Conservation (phyloP, 2,113 vertebrate species). For the Chaenogobius annularis region DNA sequence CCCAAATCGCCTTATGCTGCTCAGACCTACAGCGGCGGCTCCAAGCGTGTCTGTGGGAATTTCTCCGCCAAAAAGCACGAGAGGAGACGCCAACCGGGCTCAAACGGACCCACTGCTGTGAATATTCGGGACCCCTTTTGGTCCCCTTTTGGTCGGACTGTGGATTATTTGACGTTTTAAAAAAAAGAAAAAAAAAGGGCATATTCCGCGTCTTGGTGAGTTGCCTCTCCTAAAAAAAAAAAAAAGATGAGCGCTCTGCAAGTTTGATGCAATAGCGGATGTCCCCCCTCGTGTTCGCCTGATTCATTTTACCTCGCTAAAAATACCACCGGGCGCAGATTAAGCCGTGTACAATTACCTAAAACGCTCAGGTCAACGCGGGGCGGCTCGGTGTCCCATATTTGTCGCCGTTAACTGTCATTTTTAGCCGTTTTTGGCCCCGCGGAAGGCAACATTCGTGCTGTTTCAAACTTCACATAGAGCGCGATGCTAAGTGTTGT, state of each 20-base stretch:
- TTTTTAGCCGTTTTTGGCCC: not conserved
- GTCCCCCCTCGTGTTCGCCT: slow-evolving; percentile 50
- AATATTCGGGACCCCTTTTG: not conserved
- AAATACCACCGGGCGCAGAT: not conserved
- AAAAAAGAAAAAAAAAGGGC: slow-evolving; percentile 3
- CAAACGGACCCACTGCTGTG: not conserved
- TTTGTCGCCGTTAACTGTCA: rapidly evolving
- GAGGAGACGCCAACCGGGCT: not conserved
- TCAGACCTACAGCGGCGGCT: slow-evolving; percentile 47
- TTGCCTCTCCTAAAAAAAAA: slow-evolving; percentile 54
- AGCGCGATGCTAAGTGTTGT: slow-evolving; percentile 12
- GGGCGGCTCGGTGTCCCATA: not conserved
- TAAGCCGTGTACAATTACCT: not conserved
- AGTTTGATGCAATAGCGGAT: slow-evolving; percentile 68
- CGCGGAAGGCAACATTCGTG: not conserved
- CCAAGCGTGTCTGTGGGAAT: slow-evolving; percentile 39
- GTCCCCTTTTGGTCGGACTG: not conserved
- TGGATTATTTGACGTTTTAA: not conserved
- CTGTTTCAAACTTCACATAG: slow-evolving; percentile 33
- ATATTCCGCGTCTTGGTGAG: slow-evolving; percentile 57
- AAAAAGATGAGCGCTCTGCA: slow-evolving; percentile 53
- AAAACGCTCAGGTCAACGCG: not conserved
- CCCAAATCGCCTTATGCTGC: slow-evolving; percentile 67
- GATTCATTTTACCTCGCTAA: slow-evolving; percentile 1
- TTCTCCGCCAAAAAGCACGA: not conserved